Evolutionary conservation across 2,888 invertebrate species (phyloP), one percentile per base, ranked within the genome.

Genomic region (Torymus aiolomorphi): DNA sequence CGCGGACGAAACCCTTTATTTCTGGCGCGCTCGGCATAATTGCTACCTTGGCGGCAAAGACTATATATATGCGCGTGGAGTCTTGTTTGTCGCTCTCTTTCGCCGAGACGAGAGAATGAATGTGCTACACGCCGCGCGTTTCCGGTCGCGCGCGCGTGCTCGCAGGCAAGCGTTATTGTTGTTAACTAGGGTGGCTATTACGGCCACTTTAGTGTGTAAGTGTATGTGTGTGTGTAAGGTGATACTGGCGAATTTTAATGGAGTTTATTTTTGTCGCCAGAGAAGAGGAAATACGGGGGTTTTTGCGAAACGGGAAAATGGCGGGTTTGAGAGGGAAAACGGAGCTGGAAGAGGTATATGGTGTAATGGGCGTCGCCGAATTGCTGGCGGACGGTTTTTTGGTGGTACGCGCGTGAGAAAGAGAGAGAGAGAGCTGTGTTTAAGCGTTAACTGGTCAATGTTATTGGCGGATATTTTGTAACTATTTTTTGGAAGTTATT

Each of bases 1-100:
- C 13, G 86, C 87, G 87, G 82, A 83, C 85, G 84, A 85, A 80
- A 84, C 85, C 86, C 86, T 86, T 86, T 86, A 84, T 86, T 86
- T 82, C 83, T 42, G 54, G 80, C 59, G 59, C 16, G 57, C 70
- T 59, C 82, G 42, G 86, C 84, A 88, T 88, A 88, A 88, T 88
- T 88, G 85, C 86, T 83, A 85, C 83, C 84, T 85, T 83, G 71
- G 80, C 80, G 16, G 5, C 31, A 24, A 42, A 31, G 67, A 10
- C 67, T 76, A 66, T 70, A 65, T 31, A 77, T 42, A 42, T 42
- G 8, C 8, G 42, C 54, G 10, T 18, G 24, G 14, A 72, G 51
- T 74, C 82, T 82, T 72, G 80, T 82, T 82, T 82, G 82, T 82
- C 80, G 77, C 76, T 82, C 76, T 82, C 67, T 76, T 59, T 66